Evolutionary conservation across 2,113 vertebrate species (phyloP), one percentile per base, ranked within the genome.

Genomic region (Corynorhinus townsendii): DNA sequence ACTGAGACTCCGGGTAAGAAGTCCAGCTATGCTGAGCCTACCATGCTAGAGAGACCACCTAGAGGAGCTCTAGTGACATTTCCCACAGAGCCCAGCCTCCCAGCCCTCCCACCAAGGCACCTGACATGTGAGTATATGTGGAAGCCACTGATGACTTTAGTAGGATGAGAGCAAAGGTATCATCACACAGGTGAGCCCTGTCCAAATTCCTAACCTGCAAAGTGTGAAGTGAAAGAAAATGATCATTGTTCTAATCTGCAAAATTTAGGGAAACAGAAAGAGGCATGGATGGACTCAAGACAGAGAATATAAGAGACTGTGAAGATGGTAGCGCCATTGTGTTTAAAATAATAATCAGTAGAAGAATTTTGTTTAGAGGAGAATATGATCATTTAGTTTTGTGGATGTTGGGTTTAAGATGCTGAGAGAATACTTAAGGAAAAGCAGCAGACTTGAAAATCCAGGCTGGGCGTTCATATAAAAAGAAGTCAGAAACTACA

Each of bases 21-120:
- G 12, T 33, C 20, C 22, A 30, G 22, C 7, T 30, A 33, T 10
- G 7, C 81, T 24, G 12, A n/a, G 40, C 4, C 24, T n/a, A 2
- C 26, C 59, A 40, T 38, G 7, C 11, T 16, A 79, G 24, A 66
- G 71, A 72, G 38, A 33, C 14, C 22, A 24, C 6, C 38, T 1
- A 14, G 0, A 49, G 22, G 38, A 68, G 10, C 2, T 26, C 56
- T 30, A 15, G 28, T 1, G 1, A 28, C 4, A 1, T 11, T 20
- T 30, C 33, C 24, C 17, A 20, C 30, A 4, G 11, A 62, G 24
- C 8, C 56, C 49, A 38, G 14, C 17, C n/a, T 54, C 52, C 38
- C 52, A 22, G 38, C 4, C 24, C 33, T 17, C 8, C 45, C 38
- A 62, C 54, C 35, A 56, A 68, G 40, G 35, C 1, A 8, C 62